A percentile compares a stretch with the other conserved stretches of the same genome.
phyloP scores from a whole-genome alignment of 2,888 invertebrate species.

The Lypha dubia region DNA sequence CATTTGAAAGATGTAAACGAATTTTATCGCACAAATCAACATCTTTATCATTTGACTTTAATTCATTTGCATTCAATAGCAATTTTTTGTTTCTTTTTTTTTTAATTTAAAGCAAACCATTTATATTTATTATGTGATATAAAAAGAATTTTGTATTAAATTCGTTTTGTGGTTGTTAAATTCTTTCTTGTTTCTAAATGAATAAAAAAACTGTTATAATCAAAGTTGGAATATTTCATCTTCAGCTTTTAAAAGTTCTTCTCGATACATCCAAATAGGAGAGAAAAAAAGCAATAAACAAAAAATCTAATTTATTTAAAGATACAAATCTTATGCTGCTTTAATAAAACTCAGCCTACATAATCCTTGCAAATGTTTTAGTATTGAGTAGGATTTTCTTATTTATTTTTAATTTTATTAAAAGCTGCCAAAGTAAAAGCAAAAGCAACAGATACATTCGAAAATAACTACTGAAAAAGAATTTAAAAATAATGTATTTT shows the following conservation, averaged over 20 bases:
- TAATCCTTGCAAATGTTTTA: slow-evolving; percentile 64
- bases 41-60: slow-evolving; percentile 32
- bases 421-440: slow-evolving; percentile 65
- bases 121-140: slow-evolving; percentile 43
- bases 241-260: slow-evolving; percentile 30
- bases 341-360: slow-evolving; percentile 60
- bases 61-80: slow-evolving; percentile 30
- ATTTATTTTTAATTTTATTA: slow-evolving; percentile 72
- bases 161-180: slow-evolving; percentile 47
- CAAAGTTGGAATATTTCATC: slow-evolving; percentile 34
- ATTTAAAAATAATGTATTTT: slow-evolving; percentile 30
- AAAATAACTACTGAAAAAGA: slow-evolving; percentile 38
- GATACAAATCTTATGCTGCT: slow-evolving; percentile 64
- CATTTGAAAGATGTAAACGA: slow-evolving; percentile 1
- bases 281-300: slow-evolving; percentile 4
- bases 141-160: slow-evolving; percentile 44
- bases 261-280: slow-evolving; percentile 7
- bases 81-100: slow-evolving; percentile 30
- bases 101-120: slow-evolving; percentile 42
- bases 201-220: slow-evolving; percentile 33
- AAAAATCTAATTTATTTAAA: slow-evolving; percentile 69
- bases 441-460: slow-evolving; percentile 55
- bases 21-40: slow-evolving; percentile 40
- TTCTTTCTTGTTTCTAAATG: slow-evolving; percentile 9
- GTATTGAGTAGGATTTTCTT: slow-evolving; percentile 68